Evolutionary conservation across 2,113 vertebrate species (phyloP).

Genomic region (Brachionichthys hirsutus): DNA sequence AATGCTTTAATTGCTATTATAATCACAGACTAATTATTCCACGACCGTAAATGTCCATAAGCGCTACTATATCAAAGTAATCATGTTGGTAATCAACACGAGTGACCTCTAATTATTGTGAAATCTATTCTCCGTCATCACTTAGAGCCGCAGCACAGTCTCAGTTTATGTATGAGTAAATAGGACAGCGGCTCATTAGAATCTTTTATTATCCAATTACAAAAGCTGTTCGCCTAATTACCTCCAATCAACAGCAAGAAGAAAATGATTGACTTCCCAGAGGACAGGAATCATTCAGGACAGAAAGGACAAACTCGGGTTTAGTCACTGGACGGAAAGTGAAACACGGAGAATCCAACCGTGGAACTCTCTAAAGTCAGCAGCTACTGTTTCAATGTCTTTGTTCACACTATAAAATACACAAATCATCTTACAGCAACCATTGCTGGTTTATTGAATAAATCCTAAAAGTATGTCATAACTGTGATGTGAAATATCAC

Average conservation of each 20-base stretch:
- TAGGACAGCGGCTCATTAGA: constrained; percentile 70
- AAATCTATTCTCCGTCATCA: constrained; percentile 1
- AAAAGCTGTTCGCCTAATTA: constrained; percentile 71
- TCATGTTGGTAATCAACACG: not conserved
- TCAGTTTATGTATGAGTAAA: constrained; percentile 57
- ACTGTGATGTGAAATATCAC: too few relatives aligned
- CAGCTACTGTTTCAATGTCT: not conserved
- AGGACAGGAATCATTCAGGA: constrained; percentile 57
- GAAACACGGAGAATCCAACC: constrained; percentile 1
- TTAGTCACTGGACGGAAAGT: constrained; percentile 10
- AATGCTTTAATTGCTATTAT: too few relatives aligned
- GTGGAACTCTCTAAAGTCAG: not conserved
- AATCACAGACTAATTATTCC: not conserved
- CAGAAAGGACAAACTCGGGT: constrained; percentile 49
- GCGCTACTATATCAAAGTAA: not conserved
- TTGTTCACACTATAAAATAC: not conserved
- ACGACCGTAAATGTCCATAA: not conserved
- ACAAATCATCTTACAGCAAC: not conserved
- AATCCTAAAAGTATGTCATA: too few relatives aligned
- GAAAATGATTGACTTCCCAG: constrained; percentile 68
- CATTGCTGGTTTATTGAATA: too few relatives aligned
- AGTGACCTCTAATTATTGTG: not conserved
- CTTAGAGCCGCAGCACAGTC: constrained; percentile 8
- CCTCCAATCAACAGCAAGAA: constrained; percentile 69
- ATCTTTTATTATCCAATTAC: constrained; percentile 75